phyloP scores from a whole-genome alignment of 2,113 vertebrate species.

The Pionites leucogaster region DNA sequence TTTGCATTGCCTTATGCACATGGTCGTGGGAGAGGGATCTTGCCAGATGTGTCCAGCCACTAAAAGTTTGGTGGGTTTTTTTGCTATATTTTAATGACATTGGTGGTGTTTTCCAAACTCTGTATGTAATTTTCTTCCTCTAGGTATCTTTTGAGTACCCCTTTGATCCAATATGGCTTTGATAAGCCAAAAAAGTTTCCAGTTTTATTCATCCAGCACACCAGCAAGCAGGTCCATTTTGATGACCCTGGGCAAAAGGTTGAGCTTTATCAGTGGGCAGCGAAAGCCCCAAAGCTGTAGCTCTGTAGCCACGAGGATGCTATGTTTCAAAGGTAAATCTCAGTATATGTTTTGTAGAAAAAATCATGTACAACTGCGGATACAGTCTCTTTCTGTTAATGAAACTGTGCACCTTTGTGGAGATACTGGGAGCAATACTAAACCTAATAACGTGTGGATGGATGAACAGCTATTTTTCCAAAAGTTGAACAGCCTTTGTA shows the following conservation, averaged over 20 bases:
- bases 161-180: constrained; percentile 58
- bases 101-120: neutral
- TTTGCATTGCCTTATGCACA: neutral
- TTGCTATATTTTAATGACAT: neutral
- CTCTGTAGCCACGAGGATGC: neutral
- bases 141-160: neutral
- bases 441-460: constrained; percentile 37
- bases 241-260: constrained; percentile 23
- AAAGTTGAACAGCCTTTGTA: constrained; percentile 63
- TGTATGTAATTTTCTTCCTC: neutral
- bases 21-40: neutral
- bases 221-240: neutral
- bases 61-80: accelerated
- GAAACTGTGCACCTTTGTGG: constrained; percentile 63
- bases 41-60: accelerated
- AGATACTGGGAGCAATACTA: constrained; percentile 14
- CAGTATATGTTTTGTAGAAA: constrained; percentile 14
- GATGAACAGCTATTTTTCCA: constrained; percentile 70
- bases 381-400: constrained; percentile 47
- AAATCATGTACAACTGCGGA: constrained; percentile 61
- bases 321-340: neutral
- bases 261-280: neutral
- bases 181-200: constrained; percentile 39
- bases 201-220: neutral
- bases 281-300: neutral